Evolutionary conservation across 2,113 vertebrate genomes (phyloP).

Genomic region (Dicentrarchus labrax): DNA sequence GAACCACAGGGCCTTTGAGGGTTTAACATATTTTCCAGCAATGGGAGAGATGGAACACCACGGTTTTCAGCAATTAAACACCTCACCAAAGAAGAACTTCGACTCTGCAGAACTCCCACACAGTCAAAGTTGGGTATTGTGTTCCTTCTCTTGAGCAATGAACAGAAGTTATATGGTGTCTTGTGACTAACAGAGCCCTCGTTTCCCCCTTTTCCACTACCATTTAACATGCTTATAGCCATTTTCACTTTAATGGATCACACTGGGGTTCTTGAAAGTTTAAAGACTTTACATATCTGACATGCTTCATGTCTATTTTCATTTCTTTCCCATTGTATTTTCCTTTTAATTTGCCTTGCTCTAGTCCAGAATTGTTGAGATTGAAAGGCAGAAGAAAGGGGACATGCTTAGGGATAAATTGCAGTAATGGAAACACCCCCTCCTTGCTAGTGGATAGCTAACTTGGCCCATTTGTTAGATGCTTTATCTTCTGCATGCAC

Average conservation of each 20-base stretch:
- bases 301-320: not conserved
- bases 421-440: not conserved
- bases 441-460: not conserved
- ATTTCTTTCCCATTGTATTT: not conserved
- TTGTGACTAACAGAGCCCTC: slow-evolving; percentile 18
- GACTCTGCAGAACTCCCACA: slow-evolving; percentile 37
- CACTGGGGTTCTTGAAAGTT: not conserved
- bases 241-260: slow-evolving; percentile 10
- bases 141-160: slow-evolving; percentile 36
- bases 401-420: not conserved
- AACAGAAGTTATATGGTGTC: slow-evolving; percentile 35
- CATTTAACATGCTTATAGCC: not conserved
- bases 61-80: slow-evolving; percentile 59
- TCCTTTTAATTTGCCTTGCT: not conserved
- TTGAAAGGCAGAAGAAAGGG: slow-evolving; percentile 3
- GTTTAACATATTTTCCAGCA: slow-evolving; percentile 64
- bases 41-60: slow-evolving; percentile 41
- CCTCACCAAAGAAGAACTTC: slow-evolving; percentile 40
- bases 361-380: slow-evolving; percentile 13
- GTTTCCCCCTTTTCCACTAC: not conserved
- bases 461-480: slow-evolving; percentile 49
- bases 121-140: slow-evolving; percentile 38
- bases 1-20: slow-evolving; percentile 58
- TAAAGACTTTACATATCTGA: not conserved
- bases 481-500: slow-evolving; percentile 41